These are phyloP conservation scores for Syndactyla subalaris DNA, from an alignment of 2,797 vertebrate genomes.

Conservation along the genomic window DNA sequence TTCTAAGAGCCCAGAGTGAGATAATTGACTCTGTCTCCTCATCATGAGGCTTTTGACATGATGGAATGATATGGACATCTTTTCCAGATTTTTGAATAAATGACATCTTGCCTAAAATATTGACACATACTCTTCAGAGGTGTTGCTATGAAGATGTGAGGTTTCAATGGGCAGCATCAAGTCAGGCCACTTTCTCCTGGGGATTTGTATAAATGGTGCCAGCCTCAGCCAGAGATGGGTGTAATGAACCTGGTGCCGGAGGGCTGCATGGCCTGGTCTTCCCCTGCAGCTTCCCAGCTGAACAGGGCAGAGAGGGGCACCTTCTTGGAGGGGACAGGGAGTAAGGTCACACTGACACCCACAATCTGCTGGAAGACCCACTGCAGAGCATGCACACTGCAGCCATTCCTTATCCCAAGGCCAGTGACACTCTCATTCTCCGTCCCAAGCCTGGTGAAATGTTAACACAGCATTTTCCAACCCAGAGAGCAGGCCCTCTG, in stretches of 20 bases:
- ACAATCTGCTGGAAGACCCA: not conserved
- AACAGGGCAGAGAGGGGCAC: not conserved
- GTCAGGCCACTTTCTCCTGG: not conserved
- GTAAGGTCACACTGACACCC: not conserved
- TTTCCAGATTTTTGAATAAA: not conserved
- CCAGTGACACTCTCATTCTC: not conserved
- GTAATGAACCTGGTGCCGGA: not conserved
- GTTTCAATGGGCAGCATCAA: not conserved
- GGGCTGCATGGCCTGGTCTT: fast-evolving
- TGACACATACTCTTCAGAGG: not conserved
- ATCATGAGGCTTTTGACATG: not conserved
- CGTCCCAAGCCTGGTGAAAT: fast-evolving
- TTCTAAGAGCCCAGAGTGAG: not conserved
- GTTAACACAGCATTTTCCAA: not conserved
- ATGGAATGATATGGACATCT: not conserved
- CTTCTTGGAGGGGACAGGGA: not conserved
- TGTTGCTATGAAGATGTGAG: not conserved
- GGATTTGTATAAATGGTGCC: not conserved
- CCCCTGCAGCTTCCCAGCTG: not conserved
- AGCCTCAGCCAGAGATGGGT: not conserved
- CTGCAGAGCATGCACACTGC: not conserved
- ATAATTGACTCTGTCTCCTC: not conserved
- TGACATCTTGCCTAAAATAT: not conserved
- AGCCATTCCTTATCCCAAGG: not conserved
- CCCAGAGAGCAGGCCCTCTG: fast-evolving